These are phyloP conservation scores for Zaprionus ornatus DNA, from an alignment of 1,140 invertebrate genomes.

Conservation along the genomic window DNA sequence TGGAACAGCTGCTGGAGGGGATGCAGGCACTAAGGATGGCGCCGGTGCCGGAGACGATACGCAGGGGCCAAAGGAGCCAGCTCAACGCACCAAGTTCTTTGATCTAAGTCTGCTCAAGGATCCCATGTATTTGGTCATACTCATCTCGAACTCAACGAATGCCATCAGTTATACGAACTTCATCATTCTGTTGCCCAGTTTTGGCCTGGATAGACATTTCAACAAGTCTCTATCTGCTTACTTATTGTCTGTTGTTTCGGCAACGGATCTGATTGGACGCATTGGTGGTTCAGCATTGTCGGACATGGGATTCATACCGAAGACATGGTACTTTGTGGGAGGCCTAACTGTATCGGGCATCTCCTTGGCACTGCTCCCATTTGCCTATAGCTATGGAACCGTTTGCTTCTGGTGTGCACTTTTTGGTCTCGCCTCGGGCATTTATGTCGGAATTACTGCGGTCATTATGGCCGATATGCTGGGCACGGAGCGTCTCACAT, in stretches of 20 bases:
- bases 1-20: slow-evolving; percentile 66
- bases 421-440: slow-evolving; percentile 92
- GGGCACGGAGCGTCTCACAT: slow-evolving; percentile 91
- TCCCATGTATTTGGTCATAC: slow-evolving; percentile 91
- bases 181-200: slow-evolving; percentile 90
- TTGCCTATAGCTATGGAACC: slow-evolving; percentile 85
- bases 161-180: slow-evolving; percentile 95
- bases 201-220: slow-evolving; percentile 88
- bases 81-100: slow-evolving; percentile 87
- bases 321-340: slow-evolving; percentile 91
- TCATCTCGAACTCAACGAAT: slow-evolving; percentile 92
- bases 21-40: slow-evolving; percentile 34
- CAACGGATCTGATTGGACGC: slow-evolving; percentile 90
- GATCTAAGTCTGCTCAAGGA: slow-evolving; percentile 90
- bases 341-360: slow-evolving; percentile 91
- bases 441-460: slow-evolving; percentile 93
- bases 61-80: slow-evolving; percentile 44
- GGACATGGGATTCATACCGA: slow-evolving; percentile 89
- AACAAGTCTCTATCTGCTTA: slow-evolving; percentile 88
- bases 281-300: slow-evolving; percentile 93
- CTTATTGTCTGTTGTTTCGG: slow-evolving; percentile 91
- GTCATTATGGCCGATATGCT: slow-evolving; percentile 94
- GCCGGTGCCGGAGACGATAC: slow-evolving; percentile 45
- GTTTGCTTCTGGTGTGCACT: slow-evolving; percentile 89
- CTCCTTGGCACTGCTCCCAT: slow-evolving; percentile 88